Conservation (phyloP, 2,113 vertebrate species). For the Piaya cayana region DNA sequence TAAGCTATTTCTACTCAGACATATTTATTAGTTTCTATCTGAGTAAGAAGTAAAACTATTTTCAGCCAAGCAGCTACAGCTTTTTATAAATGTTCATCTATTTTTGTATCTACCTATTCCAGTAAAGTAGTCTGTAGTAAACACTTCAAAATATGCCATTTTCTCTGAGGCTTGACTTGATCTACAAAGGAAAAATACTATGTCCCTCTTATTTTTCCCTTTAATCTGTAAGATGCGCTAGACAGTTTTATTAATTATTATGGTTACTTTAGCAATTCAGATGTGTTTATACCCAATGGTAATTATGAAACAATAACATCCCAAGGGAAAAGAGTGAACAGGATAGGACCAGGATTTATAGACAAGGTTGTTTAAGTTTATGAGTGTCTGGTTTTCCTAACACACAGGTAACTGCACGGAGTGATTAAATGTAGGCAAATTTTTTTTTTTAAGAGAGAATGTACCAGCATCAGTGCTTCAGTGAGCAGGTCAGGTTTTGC, state of each 20-base stretch:
- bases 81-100: slow-evolving; percentile 29
- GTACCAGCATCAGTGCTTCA: not conserved
- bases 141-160: not conserved
- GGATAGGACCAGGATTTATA: not conserved
- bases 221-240: not conserved
- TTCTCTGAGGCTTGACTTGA: not conserved
- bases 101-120: slow-evolving; percentile 37
- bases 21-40: not conserved
- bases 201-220: not conserved
- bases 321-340: not conserved
- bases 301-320: not conserved
- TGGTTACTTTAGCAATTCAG: not conserved
- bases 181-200: not conserved
- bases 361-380: not conserved
- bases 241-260: not conserved
- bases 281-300: not conserved
- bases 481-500: not conserved
- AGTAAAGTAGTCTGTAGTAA: slow-evolving; percentile 4
- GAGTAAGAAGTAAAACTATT: slow-evolving; percentile 36
- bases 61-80: slow-evolving; percentile 1
- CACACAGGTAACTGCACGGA: not conserved
- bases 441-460: not conserved
- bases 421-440: not conserved
- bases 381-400: not conserved
- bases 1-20: not conserved